These are phyloP conservation scores for Aptenodytes patagonicus DNA, from an alignment of 2,113 vertebrate species.

Conservation along the genomic window DNA sequence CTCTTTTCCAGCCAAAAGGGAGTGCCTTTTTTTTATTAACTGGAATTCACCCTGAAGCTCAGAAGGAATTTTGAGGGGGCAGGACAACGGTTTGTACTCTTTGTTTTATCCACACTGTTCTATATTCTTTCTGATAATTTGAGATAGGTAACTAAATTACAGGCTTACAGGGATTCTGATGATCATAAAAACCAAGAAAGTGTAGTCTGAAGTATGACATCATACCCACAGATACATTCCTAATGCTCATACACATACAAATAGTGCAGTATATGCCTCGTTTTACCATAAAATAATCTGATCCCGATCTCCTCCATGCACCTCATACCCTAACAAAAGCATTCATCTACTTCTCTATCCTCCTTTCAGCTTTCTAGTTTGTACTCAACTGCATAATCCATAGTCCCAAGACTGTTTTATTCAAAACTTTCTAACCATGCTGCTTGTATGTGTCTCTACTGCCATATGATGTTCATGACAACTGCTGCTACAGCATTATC, in stretches of 20 bases:
- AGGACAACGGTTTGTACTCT: background rate
- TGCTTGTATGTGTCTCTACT: background rate
- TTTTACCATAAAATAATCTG: background rate
- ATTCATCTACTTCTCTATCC: background rate
- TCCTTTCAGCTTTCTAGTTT: background rate
- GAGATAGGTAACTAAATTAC: background rate
- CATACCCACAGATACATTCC: background rate
- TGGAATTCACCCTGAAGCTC: constrained; percentile 28
- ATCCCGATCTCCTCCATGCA: background rate
- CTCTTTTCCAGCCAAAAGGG: constrained; percentile 26
- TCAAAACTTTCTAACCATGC: background rate
- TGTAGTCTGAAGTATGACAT: background rate
- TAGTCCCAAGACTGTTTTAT: background rate
- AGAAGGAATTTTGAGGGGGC: constrained; percentile 13
- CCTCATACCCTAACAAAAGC: background rate
- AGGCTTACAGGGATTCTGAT: background rate
- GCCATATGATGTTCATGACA: background rate
- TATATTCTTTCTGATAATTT: background rate
- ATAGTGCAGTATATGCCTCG: background rate
- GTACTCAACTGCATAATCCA: background rate
- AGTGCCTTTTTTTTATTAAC: constrained; percentile 9
- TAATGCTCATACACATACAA: background rate
- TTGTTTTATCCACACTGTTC: background rate
- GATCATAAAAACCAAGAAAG: background rate
- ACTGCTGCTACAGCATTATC: background rate